A percentile compares a stretch with the other conserved stretches of the same genome.
Conservation (phyloP, 2,113 vertebrate genomes). For the Prietella phreatophila region DNA sequence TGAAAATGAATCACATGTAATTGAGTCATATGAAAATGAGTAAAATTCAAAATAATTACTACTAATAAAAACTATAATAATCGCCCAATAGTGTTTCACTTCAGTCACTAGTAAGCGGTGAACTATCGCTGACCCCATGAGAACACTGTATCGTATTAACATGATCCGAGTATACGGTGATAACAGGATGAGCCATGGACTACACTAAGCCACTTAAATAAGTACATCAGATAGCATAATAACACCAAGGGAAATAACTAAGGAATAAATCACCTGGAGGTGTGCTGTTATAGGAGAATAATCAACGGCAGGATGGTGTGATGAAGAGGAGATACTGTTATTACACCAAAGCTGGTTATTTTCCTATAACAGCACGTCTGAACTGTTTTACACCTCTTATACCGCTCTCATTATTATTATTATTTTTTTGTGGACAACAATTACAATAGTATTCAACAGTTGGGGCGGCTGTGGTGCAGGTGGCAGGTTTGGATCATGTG, state of each 20-base stretch:
- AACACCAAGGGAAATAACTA: background rate
- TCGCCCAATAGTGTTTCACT: background rate
- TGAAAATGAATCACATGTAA: too few species aligned
- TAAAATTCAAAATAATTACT: too few species aligned
- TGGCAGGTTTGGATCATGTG: background rate
- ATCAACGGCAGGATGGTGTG: background rate
- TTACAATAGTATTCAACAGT: too few species aligned
- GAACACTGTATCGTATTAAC: background rate
- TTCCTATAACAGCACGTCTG: background rate
- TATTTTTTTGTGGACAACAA: too few species aligned
- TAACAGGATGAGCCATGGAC: background rate
- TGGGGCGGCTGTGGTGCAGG: too few species aligned
- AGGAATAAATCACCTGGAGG: background rate
- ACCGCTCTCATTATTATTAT: too few species aligned
- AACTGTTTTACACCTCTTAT: too few species aligned
- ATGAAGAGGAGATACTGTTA: background rate
- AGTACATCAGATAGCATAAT: background rate
- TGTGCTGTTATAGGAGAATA: background rate
- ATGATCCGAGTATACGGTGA: background rate
- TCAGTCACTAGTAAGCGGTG: background rate
- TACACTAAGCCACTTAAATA: background rate
- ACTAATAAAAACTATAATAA: background rate
- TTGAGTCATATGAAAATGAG: too few species aligned
- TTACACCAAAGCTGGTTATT: background rate
- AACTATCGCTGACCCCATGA: background rate